Conservation (phyloP, 2,888 invertebrate genomes). For the Tuta absoluta region DNA sequence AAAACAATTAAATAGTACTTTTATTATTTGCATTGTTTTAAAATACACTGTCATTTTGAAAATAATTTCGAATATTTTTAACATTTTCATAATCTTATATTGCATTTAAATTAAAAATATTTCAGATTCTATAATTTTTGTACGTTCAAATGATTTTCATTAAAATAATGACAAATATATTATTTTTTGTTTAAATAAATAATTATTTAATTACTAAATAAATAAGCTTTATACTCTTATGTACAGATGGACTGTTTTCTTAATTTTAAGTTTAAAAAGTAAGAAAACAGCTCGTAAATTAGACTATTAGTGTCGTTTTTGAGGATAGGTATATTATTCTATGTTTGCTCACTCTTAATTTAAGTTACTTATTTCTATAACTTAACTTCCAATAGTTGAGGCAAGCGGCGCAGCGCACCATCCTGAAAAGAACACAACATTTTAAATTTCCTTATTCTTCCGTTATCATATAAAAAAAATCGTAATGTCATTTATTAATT, state of each 20-base stretch:
- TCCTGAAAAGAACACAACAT: neutral
- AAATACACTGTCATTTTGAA: conserved; percentile 8
- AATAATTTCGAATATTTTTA: conserved; percentile 9
- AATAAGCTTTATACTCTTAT: conserved; percentile 31
- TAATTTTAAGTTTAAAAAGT: neutral
- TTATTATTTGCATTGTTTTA: conserved; percentile 10
- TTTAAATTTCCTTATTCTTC: neutral
- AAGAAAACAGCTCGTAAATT: conserved; percentile 12
- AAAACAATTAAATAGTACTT: neutral
- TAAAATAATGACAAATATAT: conserved; percentile 16
- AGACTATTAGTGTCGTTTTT: conserved; percentile 12
- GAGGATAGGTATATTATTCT: conserved; percentile 17
- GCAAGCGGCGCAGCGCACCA: neutral
- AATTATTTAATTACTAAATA: conserved; percentile 27
- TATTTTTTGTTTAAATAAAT: conserved; percentile 14
- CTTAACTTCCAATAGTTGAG: neutral
- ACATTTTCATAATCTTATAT: neutral
- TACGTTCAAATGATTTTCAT: neutral
- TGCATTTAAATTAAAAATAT: neutral
- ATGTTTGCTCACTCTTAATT: conserved; percentile 18
- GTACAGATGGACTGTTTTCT: conserved; percentile 21
- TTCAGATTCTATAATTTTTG: neutral
- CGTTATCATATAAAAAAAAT: too few species aligned
- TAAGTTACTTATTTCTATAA: conserved; percentile 5
- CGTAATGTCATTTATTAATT: too few species aligned